Base-by-base conservation (phyloP, 2,797 vertebrate genomes). In the Notolepis coatsorum region DNA sequence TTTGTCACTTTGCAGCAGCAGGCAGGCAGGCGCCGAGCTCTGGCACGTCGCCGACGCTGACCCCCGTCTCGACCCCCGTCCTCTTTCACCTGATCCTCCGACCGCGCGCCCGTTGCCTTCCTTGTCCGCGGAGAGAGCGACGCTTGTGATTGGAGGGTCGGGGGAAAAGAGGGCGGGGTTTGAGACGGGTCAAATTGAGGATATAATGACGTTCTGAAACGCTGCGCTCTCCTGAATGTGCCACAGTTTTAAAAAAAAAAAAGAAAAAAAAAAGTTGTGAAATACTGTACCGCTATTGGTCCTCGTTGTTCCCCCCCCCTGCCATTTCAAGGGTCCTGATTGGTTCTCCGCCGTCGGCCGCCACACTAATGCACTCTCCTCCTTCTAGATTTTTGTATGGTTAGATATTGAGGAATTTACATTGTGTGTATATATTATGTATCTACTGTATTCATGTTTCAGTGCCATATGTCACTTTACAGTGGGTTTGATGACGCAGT, bases 401-500 rank as follows among this genome's bases (percentile, higher is more conserved):
- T 3, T 37, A 5, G 10, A 52, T 52, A 8, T 23, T 4, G 17
- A 51, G 17, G 21, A 4, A 21, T 37, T 37, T 23, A 23, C 30
- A 81, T 71, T 83, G 62, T 77, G 39, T 77, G 65, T 77, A 70
- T 61, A 73, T 74, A 70, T 54, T 66, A 64, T 72, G 75, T 79
- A 82, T 78, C 73, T 74, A n/a, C n/a, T n/a, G n/a, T n/a, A 66
- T 54, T 81, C 69, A 58, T 15, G 54, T 71, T 84, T 72, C 69
- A 61, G 83, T 90, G 89, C 88, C 88, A 91, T 90, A 85, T 31
- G 55, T 73, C 49, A 39, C 17, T 18, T 28, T 24, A 7, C 8
- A 54, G 38, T 47, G 60, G 61, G 65, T 65, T n/a, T 59, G 56
- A 41, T 51, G 10, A 60, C 59, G 67, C 60, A 71, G 64, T 73